Base-by-base conservation (phyloP, 2,888 invertebrate species). In the Tipula vernalis region DNA sequence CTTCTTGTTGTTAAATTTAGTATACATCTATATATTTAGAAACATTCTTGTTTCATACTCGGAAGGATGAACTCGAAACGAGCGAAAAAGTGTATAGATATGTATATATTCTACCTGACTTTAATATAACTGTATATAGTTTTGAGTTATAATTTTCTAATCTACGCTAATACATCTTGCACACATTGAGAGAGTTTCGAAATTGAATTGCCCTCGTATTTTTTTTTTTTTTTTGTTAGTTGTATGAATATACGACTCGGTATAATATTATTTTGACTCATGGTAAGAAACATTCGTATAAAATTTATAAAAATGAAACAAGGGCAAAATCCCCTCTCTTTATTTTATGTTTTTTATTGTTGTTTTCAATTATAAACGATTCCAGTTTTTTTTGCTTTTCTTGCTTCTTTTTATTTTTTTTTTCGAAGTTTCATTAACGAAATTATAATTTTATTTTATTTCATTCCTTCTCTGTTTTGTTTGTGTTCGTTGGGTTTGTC, bases 321-420 rank as follows among this genome's bases (percentile, higher is more conserved):
- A 71, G 71, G 71, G 71, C 71, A 71, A 28, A 71, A 71, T 71
- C 71, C 71, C 28, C 71, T 71, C 71, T 71, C 28, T 71, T 71
- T 28, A 28, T 71, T 28, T 28, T 28, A n/a, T n/a, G n/a, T 71
- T 6, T 28, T 39, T 18, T 57, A 28, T 57, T 57, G 2, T 71
- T 71, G 51, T 71, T 71, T 71, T 71, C 71, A 71, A 71, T 71
- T 71, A 71, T 71, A 71, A 71, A 71, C 71, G 71, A 71, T 71
- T 71, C 28, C 71, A 71, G 71, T 71, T 71, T 71, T 57, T 51
- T 51, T 15, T 51, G 51, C 51, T 51, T 71, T 71, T 28, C 28
- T 71, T 71, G 28, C 28, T 71, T 57, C 51, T 28, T 57, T 57
- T 57, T 71, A 15, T 71, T 71, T 28, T 57, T 57, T 57, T 71